Base-by-base conservation (phyloP, 2,888 invertebrate species). In the Agriopis leucophaearia region DNA sequence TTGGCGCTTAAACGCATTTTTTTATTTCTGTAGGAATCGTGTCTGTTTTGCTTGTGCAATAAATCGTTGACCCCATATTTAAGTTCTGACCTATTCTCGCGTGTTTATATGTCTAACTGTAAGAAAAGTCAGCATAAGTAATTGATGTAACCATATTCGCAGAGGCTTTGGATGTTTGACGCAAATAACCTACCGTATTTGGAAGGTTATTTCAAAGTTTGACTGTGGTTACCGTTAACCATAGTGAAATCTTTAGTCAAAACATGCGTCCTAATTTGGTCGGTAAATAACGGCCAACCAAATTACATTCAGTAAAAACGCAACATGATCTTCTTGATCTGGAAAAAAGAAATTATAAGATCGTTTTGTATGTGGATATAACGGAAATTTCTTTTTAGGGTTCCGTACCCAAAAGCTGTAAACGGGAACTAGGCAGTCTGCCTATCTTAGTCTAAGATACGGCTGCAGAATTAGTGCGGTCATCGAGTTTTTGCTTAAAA, bases 121-220 rank as follows among this genome's bases (percentile, higher is more conserved):
- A 47, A 18, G 36, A 48, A 45, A 58, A 45, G 18, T 16, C 35
- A 50, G 16, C 44, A 45, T 57, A 57, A 51, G 16, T 65, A 42
- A 47, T 42, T 64, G 38, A 47, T 54, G 13, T 44, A 8, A 5
- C 64, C 64, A 58, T 57, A 58, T 52, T 64, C 15, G 52, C 52
- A 51, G 52, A 64, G 10, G 45, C 42, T 64, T 58, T 64, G 64
- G 48, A 54, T 47, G 64, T 54, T 65, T 42, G 47, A n/a, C 13
- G 47, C 66, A 61, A 50, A 66, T 60, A 66, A 44, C 40, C 42
- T 44, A 0, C 51, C 60, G 52, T 51, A 44, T 51, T 50, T 62
- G 66, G 63, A 35, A 55, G 13, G 48, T 57, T 42, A 57, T 48
- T 63, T 54, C 13, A 40, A 66, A 55, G 38, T 44, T 56, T 16